These are phyloP conservation scores for Apodemus speciosus DNA, from an alignment of 2,113 vertebrate species.

Conservation along the genomic window DNA sequence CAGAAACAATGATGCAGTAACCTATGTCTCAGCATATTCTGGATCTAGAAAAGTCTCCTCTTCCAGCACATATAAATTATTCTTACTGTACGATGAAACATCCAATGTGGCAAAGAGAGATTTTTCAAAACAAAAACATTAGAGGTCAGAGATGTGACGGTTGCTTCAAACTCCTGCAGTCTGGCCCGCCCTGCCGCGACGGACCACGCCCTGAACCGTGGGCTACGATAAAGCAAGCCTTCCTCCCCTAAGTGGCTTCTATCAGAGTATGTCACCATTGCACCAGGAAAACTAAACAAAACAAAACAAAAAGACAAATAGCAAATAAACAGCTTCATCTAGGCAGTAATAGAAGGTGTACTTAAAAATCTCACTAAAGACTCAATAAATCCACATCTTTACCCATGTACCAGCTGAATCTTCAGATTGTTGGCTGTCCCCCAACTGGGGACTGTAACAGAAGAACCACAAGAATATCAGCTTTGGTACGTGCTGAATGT, in stretches of 20 bases:
- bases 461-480: background rate
- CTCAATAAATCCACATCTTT: background rate
- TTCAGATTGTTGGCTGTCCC: background rate
- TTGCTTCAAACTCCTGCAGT: background rate
- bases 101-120: background rate
- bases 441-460: background rate
- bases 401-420: background rate
- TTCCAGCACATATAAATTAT: background rate
- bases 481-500: background rate
- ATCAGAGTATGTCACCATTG: too few species aligned
- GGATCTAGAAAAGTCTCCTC: background rate
- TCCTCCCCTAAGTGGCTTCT: background rate
- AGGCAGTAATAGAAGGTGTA: background rate
- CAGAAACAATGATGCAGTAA: constrained; percentile 9
- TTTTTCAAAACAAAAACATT: constrained; percentile 36
- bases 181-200: too few species aligned
- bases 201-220: background rate
- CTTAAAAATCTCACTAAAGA: background rate
- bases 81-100: background rate
- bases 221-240: background rate
- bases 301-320: background rate
- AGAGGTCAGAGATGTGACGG: background rate
- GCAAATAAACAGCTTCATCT: background rate
- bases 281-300: background rate
- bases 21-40: constrained; percentile 29